phyloP scores from a whole-genome alignment of 2,797 vertebrate genomes.

The Neopelma chrysocephalum region DNA sequence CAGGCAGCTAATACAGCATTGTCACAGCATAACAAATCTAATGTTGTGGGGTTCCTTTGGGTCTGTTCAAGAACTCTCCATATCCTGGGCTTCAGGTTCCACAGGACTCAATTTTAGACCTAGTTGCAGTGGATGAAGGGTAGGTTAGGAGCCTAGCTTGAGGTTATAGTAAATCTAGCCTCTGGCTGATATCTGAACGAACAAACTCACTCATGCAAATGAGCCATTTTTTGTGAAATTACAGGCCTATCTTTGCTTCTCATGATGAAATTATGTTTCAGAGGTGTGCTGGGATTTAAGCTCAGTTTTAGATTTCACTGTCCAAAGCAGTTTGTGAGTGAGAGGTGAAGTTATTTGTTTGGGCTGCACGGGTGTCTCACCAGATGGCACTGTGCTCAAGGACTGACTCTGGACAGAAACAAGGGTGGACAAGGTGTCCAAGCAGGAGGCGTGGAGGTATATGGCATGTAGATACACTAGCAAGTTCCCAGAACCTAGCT shows the following conservation, averaged over 20 bases:
- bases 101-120: neutral
- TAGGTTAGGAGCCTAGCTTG: neutral
- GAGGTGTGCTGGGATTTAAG: neutral
- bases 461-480: neutral
- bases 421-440: neutral
- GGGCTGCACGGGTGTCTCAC: neutral
- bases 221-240: neutral
- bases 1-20: neutral
- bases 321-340: neutral
- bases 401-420: neutral
- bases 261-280: neutral
- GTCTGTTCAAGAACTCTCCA: neutral
- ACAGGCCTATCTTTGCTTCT: neutral
- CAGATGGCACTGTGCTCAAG: constrained; percentile 22
- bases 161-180: neutral
- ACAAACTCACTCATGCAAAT: neutral
- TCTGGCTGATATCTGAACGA: neutral
- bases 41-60: neutral
- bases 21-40: neutral
- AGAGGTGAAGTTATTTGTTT: neutral
- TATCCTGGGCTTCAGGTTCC: neutral
- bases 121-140: neutral
- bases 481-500: neutral
- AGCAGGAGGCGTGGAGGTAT: neutral
- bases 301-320: neutral